phyloP scores from a whole-genome alignment of 2,797 vertebrate genomes.

The Vespertilio murinus region DNA sequence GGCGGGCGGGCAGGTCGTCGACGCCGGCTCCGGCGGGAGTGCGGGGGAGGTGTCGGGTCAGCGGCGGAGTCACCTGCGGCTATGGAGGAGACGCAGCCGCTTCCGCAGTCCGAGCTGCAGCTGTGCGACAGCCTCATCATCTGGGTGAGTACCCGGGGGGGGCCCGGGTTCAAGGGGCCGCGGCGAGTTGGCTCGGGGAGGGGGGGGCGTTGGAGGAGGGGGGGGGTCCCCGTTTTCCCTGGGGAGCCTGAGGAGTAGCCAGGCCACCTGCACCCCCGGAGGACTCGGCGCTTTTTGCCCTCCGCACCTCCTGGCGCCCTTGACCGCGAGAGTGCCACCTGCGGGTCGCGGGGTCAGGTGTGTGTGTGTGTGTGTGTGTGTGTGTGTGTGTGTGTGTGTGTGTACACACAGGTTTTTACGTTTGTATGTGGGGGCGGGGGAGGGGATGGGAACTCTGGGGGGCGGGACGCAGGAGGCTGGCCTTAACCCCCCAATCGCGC shows the following conservation, averaged over 20 bases:
- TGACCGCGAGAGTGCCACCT: neutral
- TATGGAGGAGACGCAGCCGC: slow-evolving; percentile 83
- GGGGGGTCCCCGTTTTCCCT: neutral
- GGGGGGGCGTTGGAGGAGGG: too few relatives aligned
- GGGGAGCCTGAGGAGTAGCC: neutral
- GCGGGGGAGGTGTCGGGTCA: neutral
- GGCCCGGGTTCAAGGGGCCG: neutral
- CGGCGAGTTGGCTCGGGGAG: neutral
- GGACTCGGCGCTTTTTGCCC: neutral
- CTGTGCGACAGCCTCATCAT: slow-evolving; percentile 94
- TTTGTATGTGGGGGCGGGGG: neutral
- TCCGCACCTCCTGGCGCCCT: neutral
- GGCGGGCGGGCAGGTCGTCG: neutral
- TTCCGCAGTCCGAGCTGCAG: slow-evolving; percentile 80
- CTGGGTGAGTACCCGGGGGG: slow-evolving; percentile 91
- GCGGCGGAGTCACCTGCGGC: neutral
- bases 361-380: neutral
- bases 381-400: too few relatives aligned
- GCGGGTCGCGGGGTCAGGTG: neutral
- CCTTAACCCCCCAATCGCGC: neutral
- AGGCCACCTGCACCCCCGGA: neutral
- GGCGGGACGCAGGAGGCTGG: neutral
- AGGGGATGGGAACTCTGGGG: neutral
- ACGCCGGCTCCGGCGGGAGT: slow-evolving; percentile 42
- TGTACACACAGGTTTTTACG: fast-evolving